Evolutionary conservation across 1,140 invertebrate genomes (phyloP), one percentile per base, ranked within the genome.

Genomic region (Oscheius sp.): DNA sequence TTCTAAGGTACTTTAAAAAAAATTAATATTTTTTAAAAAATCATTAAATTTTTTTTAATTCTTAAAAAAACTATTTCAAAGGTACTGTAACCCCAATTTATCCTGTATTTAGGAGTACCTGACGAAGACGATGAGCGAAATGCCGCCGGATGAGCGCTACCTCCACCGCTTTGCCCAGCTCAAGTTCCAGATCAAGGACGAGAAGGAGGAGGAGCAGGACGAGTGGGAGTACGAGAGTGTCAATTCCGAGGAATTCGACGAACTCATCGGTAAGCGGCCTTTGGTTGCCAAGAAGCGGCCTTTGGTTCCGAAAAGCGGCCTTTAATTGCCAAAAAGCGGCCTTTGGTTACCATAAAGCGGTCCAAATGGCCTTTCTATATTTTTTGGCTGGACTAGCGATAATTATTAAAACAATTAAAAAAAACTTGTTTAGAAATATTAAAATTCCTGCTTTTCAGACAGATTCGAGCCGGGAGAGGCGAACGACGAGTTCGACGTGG

Each of bases 181-280:
- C 1, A 84, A 85, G 32, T 78, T 81, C 79, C 38, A 78, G 42
- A 72, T 32, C 3, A 75, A 78, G 38, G 78, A 59, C 28, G 79
- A 77, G 32, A 85, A 87, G 1, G 82, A 82, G 32, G 88, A 89
- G 76, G 89, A 90, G 79, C 91, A 93, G 83, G 86, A 88, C 35
- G 91, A 91, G 42, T 93, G 92, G 64, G 72, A 74, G 23, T 38
- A 61, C 29, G 42, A 29, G 0, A 68, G 64, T 79, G 90, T 95
- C 2, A 90, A 89, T 74, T 93, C 93, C 82, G 91, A 92, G 64
- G 93, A 95, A 82, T 95, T 95, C 85, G 90, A 88, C 69, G 72
- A 78, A 3, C 83, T 83, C 58, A 71, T 88, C 18, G 84, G 84
- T 80, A 79, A 81, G 75, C 78, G 15, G 61, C 15, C 13, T 3